These are phyloP conservation scores for Notechis scutatus DNA, from an alignment of 2,113 vertebrate genomes.

Conservation along the genomic window DNA sequence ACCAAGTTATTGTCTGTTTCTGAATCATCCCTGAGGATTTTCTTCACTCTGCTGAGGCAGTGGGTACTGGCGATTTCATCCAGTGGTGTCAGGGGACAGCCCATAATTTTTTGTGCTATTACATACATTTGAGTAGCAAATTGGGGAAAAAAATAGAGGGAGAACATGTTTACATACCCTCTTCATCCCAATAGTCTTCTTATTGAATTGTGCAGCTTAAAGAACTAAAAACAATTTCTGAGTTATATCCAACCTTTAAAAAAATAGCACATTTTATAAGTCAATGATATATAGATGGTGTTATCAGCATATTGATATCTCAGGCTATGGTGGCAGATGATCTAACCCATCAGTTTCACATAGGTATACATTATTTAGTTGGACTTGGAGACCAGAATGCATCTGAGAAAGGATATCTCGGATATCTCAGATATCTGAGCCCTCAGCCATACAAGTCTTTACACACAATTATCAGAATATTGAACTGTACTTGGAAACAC, in stretches of 20 bases:
- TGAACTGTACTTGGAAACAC: neutral
- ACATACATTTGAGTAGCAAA: neutral
- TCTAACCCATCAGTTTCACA: no score
- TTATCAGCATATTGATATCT: no score
- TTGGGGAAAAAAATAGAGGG: neutral
- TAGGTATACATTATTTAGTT: neutral
- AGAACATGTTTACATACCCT: neutral
- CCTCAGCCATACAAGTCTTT: neutral
- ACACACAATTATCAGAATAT: neutral
- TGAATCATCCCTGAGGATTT: no score
- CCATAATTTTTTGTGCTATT: neutral
- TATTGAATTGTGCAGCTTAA: neutral
- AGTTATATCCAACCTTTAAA: neutral
- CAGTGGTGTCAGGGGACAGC: no score
- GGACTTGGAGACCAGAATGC: neutral
- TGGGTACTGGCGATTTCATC: no score
- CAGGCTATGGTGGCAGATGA: no score
- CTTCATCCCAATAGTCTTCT: neutral
- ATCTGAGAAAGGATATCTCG: neutral
- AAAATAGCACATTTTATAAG: neutral
- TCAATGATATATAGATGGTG: neutral
- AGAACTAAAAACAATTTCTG: neutral
- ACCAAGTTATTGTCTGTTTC: no score
- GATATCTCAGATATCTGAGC: neutral
- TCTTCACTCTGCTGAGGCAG: no score